A percentile compares a stretch with the other conserved stretches of the same genome.
Evolutionary conservation across 2,888 invertebrate genomes (phyloP).

Genomic region (Mimumesa dahlbomi): DNA sequence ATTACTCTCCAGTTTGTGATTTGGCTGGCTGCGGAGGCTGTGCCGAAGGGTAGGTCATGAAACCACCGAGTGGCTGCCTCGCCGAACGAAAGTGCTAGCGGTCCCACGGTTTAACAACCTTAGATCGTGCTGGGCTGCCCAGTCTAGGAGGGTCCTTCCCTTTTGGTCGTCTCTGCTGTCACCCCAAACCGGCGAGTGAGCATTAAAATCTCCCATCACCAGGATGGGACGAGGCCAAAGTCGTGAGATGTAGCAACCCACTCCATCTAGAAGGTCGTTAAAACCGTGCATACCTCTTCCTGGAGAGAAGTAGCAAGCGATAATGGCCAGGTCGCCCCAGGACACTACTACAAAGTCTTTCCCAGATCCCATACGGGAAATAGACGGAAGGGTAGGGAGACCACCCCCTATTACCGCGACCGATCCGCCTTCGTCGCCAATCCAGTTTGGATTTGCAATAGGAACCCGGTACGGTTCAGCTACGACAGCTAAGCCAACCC

Average conservation of each 20-base stretch:
- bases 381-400: neutral
- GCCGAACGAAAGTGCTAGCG: too few relatives aligned
- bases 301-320: neutral
- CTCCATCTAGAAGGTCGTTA: neutral
- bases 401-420: neutral
- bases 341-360: neutral
- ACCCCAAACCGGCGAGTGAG: too few relatives aligned
- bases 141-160: too few relatives aligned
- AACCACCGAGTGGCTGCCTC: too few relatives aligned
- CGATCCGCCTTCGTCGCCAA: neutral
- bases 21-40: too few relatives aligned
- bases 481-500: neutral
- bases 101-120: too few relatives aligned
- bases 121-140: too few relatives aligned
- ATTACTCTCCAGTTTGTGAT: too few relatives aligned
- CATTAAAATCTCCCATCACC: too few relatives aligned
- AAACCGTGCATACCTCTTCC: neutral
- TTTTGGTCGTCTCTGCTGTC: too few relatives aligned
- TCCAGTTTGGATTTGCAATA: neutral
- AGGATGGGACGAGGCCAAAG: too few relatives aligned
- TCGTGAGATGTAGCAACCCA: neutral
- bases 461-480: neutral
- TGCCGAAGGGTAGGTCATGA: too few relatives aligned
- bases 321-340: neutral
- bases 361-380: neutral